Evolutionary conservation across 2,797 vertebrate genomes (phyloP).

Genomic region (Discoglossus pictus): DNA sequence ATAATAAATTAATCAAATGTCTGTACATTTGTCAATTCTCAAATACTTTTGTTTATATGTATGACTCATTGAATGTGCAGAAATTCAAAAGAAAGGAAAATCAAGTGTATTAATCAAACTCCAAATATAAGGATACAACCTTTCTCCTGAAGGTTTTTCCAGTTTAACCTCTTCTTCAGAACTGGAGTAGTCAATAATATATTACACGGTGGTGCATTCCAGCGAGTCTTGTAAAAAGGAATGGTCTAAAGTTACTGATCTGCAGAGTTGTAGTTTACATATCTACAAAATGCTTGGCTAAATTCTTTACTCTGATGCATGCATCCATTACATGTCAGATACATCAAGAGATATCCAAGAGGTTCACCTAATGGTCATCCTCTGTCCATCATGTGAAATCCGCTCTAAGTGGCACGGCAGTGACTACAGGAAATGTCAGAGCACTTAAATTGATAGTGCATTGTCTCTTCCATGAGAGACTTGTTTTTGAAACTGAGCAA

Average conservation of each 20-base stretch:
- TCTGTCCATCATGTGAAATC: constrained; percentile 46
- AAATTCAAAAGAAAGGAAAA: too few relatives aligned
- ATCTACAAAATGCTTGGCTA: constrained; percentile 37
- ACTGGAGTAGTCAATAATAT: too few relatives aligned
- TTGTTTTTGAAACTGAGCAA: constrained; percentile 23
- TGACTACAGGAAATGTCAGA: constrained; percentile 47
- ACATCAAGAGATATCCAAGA: constrained; percentile 21
- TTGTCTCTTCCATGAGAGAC: constrained; percentile 41
- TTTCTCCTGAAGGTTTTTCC: too few relatives aligned
- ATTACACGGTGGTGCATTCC: too few relatives aligned
- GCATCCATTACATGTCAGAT: constrained; percentile 39
- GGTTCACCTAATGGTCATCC: constrained; percentile 48
- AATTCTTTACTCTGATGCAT: constrained; percentile 34
- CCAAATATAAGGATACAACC: too few relatives aligned
- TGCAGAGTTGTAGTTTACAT: constrained; percentile 32
- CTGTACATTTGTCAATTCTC: too few relatives aligned
- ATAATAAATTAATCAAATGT: too few relatives aligned
- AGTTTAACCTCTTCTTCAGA: too few relatives aligned
- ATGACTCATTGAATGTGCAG: too few relatives aligned
- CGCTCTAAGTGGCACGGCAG: constrained; percentile 41
- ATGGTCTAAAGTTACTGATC: constrained; percentile 41
- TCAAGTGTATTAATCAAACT: too few relatives aligned
- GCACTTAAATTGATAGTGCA: constrained; percentile 40
- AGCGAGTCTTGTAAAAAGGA: not conserved
- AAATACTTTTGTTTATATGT: too few relatives aligned